A percentile compares a stretch with the other conserved stretches of the same genome.
Evolutionary conservation across 2,888 invertebrate species (phyloP).

Genomic region (Julus scanicus): DNA sequence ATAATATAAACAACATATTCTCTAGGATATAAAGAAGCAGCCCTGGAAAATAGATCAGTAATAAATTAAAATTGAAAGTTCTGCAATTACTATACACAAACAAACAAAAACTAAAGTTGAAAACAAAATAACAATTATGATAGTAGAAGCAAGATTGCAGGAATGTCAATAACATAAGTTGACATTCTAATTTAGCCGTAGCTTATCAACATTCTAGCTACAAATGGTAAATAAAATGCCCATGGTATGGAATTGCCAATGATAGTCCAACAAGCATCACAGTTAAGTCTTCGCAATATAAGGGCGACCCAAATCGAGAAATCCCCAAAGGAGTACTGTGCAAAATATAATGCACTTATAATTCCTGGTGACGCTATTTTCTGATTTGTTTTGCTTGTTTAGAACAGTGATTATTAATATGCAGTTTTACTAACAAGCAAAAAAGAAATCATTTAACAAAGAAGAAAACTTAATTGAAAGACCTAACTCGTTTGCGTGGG

Average conservation of each 20-base stretch:
- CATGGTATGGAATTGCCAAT: not conserved
- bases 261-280: not conserved
- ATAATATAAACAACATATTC: not conserved
- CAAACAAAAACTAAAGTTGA: not conserved
- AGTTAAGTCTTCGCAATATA: not conserved
- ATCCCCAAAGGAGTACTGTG: too few species aligned
- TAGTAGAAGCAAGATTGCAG: not conserved
- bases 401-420: too few species aligned
- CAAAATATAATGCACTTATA: too few species aligned
- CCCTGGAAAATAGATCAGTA: not conserved
- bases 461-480: too few species aligned
- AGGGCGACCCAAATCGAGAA: too few species aligned
- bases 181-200: not conserved
- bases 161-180: not conserved
- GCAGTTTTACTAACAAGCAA: too few species aligned
- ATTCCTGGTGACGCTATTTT: too few species aligned
- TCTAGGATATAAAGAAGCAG: not conserved
- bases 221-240: not conserved
- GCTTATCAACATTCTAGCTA: not conserved
- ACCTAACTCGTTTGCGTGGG: too few species aligned
- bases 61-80: slow-evolving; percentile 19
- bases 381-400: too few species aligned
- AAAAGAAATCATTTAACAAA: too few species aligned
- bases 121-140: not conserved
- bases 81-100: not conserved